Conservation (phyloP, 2,797 vertebrate genomes). For the Morelia viridis region DNA sequence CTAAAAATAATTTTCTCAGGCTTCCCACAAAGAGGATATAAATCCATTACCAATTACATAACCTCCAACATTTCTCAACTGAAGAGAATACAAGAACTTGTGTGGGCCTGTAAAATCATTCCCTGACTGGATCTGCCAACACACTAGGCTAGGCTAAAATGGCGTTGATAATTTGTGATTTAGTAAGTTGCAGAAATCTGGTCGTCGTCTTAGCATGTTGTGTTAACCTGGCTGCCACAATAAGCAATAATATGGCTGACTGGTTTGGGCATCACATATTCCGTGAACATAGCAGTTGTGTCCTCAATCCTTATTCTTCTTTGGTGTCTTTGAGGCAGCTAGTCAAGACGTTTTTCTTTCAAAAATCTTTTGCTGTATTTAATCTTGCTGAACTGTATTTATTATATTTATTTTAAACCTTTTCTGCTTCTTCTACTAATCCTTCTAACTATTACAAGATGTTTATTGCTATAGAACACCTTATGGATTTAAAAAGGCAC, state of each 20-base stretch:
- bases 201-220: neutral
- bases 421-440: neutral
- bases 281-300: neutral
- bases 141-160: neutral
- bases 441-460: neutral
- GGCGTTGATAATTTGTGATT: neutral
- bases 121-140: neutral
- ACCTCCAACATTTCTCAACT: constrained; percentile 10
- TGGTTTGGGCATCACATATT: neutral
- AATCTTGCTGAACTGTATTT: neutral
- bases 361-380: neutral
- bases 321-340: neutral
- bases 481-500: neutral
- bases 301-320: neutral
- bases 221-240: neutral
- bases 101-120: neutral
- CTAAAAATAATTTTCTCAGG: neutral
- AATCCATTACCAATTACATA: constrained; percentile 19
- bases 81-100: neutral
- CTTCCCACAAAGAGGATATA: neutral
- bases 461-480: neutral
- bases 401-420: neutral
- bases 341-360: neutral
- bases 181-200: neutral
- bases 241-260: neutral